phyloP scores from a whole-genome alignment of 2,797 vertebrate species.

The Cyclura pinguis region DNA sequence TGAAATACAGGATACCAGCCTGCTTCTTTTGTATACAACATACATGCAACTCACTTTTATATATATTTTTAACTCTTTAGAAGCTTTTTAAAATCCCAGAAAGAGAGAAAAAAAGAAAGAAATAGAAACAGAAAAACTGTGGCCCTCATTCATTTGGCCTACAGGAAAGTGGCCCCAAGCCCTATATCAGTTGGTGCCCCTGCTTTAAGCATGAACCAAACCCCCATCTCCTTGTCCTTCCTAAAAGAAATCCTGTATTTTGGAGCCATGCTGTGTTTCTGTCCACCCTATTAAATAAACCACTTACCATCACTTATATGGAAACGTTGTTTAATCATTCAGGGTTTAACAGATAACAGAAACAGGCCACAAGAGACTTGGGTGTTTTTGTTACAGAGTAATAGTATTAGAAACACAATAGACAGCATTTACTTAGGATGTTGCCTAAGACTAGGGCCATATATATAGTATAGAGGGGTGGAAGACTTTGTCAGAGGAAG shows the following conservation, averaged over 20 bases:
- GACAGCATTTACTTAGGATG: neutral
- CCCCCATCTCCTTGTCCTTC: neutral
- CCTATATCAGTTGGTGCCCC: too few relatives aligned
- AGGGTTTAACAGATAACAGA: neutral
- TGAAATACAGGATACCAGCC: too few relatives aligned
- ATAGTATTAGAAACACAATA: neutral
- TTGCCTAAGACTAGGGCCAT: neutral
- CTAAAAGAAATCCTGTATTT: neutral
- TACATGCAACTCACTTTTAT: too few relatives aligned
- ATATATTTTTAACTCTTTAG: too few relatives aligned
- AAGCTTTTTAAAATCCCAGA: too few relatives aligned
- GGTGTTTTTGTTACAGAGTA: neutral
- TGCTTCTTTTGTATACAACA: too few relatives aligned
- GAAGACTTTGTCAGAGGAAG: neutral
- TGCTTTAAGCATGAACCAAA: too few relatives aligned
- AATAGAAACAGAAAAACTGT: too few relatives aligned
- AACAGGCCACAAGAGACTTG: neutral
- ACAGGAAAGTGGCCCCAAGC: too few relatives aligned
- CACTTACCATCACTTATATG: neutral
- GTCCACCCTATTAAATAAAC: neutral
- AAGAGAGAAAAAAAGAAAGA: too few relatives aligned
- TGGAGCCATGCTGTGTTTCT: neutral
- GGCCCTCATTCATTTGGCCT: too few relatives aligned
- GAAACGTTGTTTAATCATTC: neutral
- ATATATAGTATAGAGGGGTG: neutral